Evolutionary conservation across 1,140 invertebrate species (phyloP).

Genomic region (Prorops nasuta): DNA sequence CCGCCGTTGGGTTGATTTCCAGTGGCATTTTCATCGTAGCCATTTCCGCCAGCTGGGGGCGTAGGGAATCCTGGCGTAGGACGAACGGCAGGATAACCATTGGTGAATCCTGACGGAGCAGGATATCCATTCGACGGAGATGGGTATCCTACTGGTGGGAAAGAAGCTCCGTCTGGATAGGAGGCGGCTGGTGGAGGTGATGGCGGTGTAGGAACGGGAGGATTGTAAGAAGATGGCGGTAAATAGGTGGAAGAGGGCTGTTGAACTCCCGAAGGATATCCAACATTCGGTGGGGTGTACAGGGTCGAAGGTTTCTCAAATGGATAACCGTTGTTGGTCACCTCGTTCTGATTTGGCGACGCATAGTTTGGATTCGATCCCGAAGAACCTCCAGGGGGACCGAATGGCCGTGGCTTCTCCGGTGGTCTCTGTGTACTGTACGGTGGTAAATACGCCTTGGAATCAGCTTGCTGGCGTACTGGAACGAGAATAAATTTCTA

Average conservation of each 20-base stretch:
- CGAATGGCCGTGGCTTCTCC: constrained; percentile 67
- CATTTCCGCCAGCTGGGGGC: constrained; percentile 5
- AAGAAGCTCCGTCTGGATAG: too few relatives aligned
- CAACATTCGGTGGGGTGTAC: constrained; percentile 24
- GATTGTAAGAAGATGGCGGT: constrained; percentile 27
- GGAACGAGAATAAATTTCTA: constrained; percentile 32
- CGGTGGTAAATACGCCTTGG: constrained; percentile 60
- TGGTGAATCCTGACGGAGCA: constrained; percentile 9
- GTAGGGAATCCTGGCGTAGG: constrained; percentile 38
- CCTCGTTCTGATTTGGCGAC: constrained; percentile 39
- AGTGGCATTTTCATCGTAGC: neutral
- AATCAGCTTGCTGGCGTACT: constrained; percentile 62
- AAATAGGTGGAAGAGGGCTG: constrained; percentile 14
- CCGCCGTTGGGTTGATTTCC: neutral
- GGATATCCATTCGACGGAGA: constrained; percentile 11
- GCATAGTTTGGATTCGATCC: constrained; percentile 27
- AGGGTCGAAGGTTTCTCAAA: constrained; percentile 32
- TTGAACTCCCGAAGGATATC: constrained; percentile 19
- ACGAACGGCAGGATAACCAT: constrained; percentile 23
- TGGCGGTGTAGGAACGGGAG: constrained; percentile 27
- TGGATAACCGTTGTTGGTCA: constrained; percentile 34
- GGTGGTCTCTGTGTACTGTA: constrained; percentile 61
- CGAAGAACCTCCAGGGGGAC: constrained; percentile 46
- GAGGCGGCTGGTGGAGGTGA: constrained; percentile 22
- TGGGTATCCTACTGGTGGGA: constrained; percentile 16